Evolutionary conservation across 2,113 vertebrate species (phyloP), one percentile per base, ranked within the genome.

Genomic region (Scortum barcoo): DNA sequence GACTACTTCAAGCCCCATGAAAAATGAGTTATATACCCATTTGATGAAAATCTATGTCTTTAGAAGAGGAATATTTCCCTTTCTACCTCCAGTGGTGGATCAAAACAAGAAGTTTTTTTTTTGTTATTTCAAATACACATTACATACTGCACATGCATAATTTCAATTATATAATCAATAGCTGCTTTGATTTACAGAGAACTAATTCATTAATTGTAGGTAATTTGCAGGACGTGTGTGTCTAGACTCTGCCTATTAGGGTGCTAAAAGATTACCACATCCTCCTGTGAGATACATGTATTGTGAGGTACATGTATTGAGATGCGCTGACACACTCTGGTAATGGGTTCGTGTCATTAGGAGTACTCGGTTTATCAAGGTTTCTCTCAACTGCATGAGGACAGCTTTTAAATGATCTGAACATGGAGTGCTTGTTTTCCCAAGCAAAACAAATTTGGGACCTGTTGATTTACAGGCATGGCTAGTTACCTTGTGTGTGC

Each of bases 291-390:
- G 75, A 46, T 54, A 14, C n/a, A 3, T 28, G 66, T 44, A 81
- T 84, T 83, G 70, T 92, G 81, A 94, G n/a, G 53, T 14, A 14
- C n/a, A 3, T 28, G 66, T 44, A 81, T 84, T 83, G 70, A 93
- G 81, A 94, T 93, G 91, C 90, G 14, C 71, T 11, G 85, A 69
- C 92, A 93, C 91, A 76, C 89, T 78, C 85, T 17, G 74, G 28
- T 89, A 88, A 91, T 80, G 80, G 30, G 40, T 83, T 48, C 80
- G 83, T 92, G 92, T 87, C 81, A 72, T 87, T 79, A 86, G 76
- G 67, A 65, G 63, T 60, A 16, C 53, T 78, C 36, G 12, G 46
- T 84, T 83, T 50, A 92, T 90, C 89, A 89, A 5, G 6, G 54
- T 38, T 65, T 78, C 75, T 51, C 73, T 71, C 51, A 8, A 30